phyloP scores from a whole-genome alignment of 2,797 vertebrate species.

The Sebastes elongatus region DNA sequence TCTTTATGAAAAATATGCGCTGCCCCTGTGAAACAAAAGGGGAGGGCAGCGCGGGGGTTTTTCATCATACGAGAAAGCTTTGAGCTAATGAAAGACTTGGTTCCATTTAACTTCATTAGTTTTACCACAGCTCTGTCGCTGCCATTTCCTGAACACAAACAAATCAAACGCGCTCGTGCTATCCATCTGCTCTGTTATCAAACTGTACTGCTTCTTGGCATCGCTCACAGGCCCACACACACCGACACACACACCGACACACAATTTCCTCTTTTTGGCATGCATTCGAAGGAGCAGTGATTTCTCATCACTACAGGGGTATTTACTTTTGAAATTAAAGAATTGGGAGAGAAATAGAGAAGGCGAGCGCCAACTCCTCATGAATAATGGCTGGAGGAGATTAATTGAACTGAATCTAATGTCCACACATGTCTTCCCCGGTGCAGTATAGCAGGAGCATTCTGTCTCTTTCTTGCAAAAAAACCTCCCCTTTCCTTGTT shows the following conservation, averaged over 20 bases:
- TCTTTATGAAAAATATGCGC: slow-evolving; percentile 6
- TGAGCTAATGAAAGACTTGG: slow-evolving; percentile 58
- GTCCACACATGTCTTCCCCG: background rate
- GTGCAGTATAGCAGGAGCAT: background rate
- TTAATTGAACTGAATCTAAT: background rate
- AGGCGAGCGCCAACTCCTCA: slow-evolving; percentile 6
- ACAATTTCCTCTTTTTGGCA: slow-evolving; percentile 41
- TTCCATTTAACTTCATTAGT: slow-evolving; percentile 65
- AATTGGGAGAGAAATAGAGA: slow-evolving; percentile 1
- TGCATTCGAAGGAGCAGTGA: slow-evolving; percentile 5
- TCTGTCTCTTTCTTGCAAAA: background rate
- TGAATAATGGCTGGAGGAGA: slow-evolving; percentile 7
- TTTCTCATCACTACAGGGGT: slow-evolving; percentile 44
- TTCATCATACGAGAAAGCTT: slow-evolving; percentile 21
- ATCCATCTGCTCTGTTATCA: slow-evolving; percentile 63
- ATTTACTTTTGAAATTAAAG: slow-evolving; percentile 60
- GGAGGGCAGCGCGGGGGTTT: background rate
- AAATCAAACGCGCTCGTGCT: slow-evolving; percentile 54
- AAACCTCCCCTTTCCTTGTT: background rate
- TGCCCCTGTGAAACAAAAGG: slow-evolving; percentile 8
- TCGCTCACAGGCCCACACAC: slow-evolving; percentile 11
- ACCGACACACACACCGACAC: background rate
- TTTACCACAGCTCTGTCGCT: slow-evolving; percentile 48
- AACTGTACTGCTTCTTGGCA: slow-evolving; percentile 54
- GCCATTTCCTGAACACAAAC: slow-evolving; percentile 55